These are phyloP conservation scores for Melangyna quadrimaculata DNA, from an alignment of 2,888 invertebrate genomes.

Conservation along the genomic window DNA sequence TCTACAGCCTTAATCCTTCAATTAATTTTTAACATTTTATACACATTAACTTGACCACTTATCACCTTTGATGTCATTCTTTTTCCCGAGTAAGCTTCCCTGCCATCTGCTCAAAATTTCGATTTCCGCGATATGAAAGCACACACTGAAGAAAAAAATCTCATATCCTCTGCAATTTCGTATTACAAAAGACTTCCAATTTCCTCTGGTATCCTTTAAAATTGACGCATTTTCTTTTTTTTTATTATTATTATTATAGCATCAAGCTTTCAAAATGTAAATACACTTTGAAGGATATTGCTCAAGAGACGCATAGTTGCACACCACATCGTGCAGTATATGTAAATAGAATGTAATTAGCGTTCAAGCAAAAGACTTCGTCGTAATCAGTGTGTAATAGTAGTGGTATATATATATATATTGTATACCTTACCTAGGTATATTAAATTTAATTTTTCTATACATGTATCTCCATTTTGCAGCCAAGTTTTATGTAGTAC, in stretches of 20 bases:
- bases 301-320: not conserved
- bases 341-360: not conserved
- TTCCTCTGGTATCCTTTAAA: slow-evolving; percentile 53
- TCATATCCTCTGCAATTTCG: slow-evolving; percentile 8
- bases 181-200: slow-evolving; percentile 43
- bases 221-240: slow-evolving; percentile 31
- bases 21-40: slow-evolving; percentile 28
- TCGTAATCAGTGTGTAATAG: slow-evolving; percentile 22
- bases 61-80: slow-evolving; percentile 3
- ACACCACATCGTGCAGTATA: not conserved
- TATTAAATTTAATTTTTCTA: too few relatives aligned
- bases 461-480: too few relatives aligned
- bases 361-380: slow-evolving; percentile 34
- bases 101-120: slow-evolving; percentile 34
- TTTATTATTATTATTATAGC: not conserved
- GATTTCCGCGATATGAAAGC: slow-evolving; percentile 23
- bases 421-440: too few relatives aligned
- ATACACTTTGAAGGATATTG: slow-evolving; percentile 43
- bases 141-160: not conserved
- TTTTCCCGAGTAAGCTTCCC: not conserved
- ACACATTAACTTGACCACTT: slow-evolving; percentile 13
- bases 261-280: slow-evolving; percentile 52
- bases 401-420: too few relatives aligned
- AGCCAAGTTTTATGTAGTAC: too few relatives aligned
- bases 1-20: not conserved